A percentile compares a stretch with the other conserved stretches of the same genome.
These are phyloP conservation scores for Hermatobates lingyangjiaoensis DNA, from an alignment of 1,140 invertebrate species.

Conservation along the genomic window DNA sequence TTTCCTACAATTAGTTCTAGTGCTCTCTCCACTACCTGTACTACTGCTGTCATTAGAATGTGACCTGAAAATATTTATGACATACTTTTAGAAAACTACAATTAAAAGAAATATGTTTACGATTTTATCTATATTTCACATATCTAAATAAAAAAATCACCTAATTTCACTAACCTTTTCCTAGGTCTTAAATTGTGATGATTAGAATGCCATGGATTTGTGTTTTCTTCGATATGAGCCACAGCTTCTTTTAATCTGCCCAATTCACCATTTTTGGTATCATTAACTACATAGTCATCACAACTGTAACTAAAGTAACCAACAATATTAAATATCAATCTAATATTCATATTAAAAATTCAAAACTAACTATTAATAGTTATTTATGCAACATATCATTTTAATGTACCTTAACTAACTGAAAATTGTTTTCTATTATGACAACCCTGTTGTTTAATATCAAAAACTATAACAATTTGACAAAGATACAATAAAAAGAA, in stretches of 20 bases:
- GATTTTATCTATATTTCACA: not conserved
- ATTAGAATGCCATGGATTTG: not conserved
- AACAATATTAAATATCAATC: too few relatives aligned
- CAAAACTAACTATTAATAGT: too few relatives aligned
- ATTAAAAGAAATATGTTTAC: not conserved
- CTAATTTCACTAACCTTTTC: slow-evolving; percentile 6
- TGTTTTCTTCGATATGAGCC: too few relatives aligned
- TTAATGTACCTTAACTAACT: too few relatives aligned
- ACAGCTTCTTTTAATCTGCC: slow-evolving; percentile 9
- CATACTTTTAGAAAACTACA: not conserved
- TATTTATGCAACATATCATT: too few relatives aligned
- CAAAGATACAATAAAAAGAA: too few relatives aligned
- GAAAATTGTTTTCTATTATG: too few relatives aligned
- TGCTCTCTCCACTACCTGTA: slow-evolving; percentile 11
- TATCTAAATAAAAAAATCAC: not conserved
- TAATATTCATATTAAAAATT: too few relatives aligned
- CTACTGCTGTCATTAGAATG: slow-evolving; percentile 18
- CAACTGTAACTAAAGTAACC: slow-evolving; percentile 46
- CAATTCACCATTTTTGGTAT: slow-evolving; percentile 28
- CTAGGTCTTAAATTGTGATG: slow-evolving; percentile 9
- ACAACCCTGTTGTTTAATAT: too few relatives aligned
- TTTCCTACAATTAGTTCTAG: slow-evolving; percentile 1
- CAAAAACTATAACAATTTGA: too few relatives aligned
- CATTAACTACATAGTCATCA: slow-evolving; percentile 63
- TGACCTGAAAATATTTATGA: slow-evolving; percentile 13